Evolutionary conservation across 2,888 invertebrate genomes (phyloP).

Genomic region (Volucella inflata): DNA sequence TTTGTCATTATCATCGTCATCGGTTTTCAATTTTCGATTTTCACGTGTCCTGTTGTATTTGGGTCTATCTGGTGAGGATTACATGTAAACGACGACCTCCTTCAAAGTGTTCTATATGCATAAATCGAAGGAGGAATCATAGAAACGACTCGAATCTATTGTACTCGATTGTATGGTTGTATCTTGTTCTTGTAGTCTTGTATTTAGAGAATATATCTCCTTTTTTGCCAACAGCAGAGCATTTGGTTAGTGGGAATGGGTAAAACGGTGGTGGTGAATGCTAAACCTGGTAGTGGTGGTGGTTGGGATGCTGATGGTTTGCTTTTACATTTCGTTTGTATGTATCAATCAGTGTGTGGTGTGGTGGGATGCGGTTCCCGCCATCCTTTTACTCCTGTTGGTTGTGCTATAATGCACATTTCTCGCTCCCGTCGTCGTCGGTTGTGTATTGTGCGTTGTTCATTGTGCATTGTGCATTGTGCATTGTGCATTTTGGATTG

Average conservation of each 20-base stretch:
- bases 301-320: no score
- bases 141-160: no score
- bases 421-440: conserved; percentile 16
- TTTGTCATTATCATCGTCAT: neutral
- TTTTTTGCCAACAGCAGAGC: conserved; percentile 5
- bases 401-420: conserved; percentile 33
- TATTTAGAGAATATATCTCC: neutral
- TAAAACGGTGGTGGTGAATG: no score
- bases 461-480: no score
- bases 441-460: neutral
- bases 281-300: no score
- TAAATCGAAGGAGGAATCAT: neutral
- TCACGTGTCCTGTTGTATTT: conserved; percentile 9
- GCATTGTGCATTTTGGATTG: no score
- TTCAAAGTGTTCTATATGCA: neutral
- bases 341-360: conserved; percentile 7
- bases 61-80: neutral
- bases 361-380: neutral
- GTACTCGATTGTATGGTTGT: no score
- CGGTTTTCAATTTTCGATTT: conserved; percentile 13
- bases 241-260: neutral
- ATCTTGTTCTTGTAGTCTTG: no score
- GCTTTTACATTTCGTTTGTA: conserved; percentile 5
- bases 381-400: neutral
- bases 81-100: neutral